Base-by-base conservation (phyloP, 2,888 invertebrate species). In the Merodon equestris region DNA sequence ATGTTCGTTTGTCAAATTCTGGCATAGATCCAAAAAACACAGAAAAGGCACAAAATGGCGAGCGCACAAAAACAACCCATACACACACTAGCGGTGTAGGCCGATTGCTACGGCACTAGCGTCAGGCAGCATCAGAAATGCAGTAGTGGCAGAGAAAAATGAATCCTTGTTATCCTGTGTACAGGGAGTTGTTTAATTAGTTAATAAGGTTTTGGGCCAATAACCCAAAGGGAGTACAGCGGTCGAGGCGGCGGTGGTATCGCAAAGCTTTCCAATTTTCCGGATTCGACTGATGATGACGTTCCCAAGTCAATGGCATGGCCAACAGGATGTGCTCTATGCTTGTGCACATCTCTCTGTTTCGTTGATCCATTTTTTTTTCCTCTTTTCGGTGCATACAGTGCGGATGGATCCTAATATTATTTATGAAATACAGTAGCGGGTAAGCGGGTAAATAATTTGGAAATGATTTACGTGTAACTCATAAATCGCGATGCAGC, bases 141-240 rank as follows among this genome's bases (percentile, higher is more conserved):
- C 44, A 60, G 44, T 48, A 66, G 42, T 64, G 64, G 36, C 72
- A 58, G 58, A 63, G 63, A 50, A 68, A 68, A 77, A 67, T 58
- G 67, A 68, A 77, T 77, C 72, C 77, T 77, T 77, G 72, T 73
- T 77, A 72, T 77, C 58, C 72, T 68, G 72, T 74, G 58, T 64
- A 67, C 61, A 42, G 48, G 40, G 72, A 77, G 72, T 77, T 77
- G 74, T 79, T 79, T 79, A 79, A 79, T 79, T 79, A 79, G 79
- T 79, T 79, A 79, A 79, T 79, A 79, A 79, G 79, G 79, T 79
- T 79, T 74, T 79, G 79, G 72, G 79, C 79, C 79, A 74, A 73
- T 79, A 70, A 79, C 79, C 77, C 67, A 77, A 72, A 73, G 68
- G 68, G 63, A 68, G 40, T n/a, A 1, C 2, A n/a, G 10, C 40